Evolutionary conservation across 2,888 invertebrate species (phyloP), one percentile per base, ranked within the genome.

Genomic region (Leuctra nigra): DNA sequence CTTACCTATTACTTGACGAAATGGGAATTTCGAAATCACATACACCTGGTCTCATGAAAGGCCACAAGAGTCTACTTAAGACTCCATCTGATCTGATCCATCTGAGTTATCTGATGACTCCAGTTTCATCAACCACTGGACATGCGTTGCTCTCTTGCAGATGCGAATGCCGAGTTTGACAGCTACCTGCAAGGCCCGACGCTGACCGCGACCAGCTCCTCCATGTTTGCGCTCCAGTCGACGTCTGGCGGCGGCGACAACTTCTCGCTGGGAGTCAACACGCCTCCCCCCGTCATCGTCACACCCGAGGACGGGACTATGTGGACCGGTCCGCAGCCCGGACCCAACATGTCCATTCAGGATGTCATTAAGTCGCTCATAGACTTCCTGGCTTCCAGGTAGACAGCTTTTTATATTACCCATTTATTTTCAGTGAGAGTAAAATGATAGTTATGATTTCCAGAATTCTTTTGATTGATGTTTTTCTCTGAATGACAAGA

Each of bases 301-400:
- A 72, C 80, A 2, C 76, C 78, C 24, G 80, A 80, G 67, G 79
- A 78, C 67, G 73, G 69, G 59, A 65, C 63, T 41, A 61, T 59
- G 47, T 71, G 71, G 64, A 63, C 66, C 63, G 67, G 67, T 1
- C 75, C 78, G 1, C 82, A 81, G 62, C 74, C 80, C 0, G 81
- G 80, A 2, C 79, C 84, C 0, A 84, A 83, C 64, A 78, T 87
- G 74, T 82, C 86, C 1, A 82, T 88, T 20, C 81, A 86, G 9
- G 90, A 92, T 67, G 86, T 92, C 44, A 90, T 93, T 64, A 94
- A 94, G 73, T 91, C 93, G 1, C 75, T 97, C 47, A 85, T 96
- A 36, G 89, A 92, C 70, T 95, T 92, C 70, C 77, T 97, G 35
- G 86, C 90, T 1, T 87, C 87, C 7, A 72, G 73, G 72, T 73